Percentiles rank a stretch among this genome's conserved stretches.
phyloP scores from a whole-genome alignment of 2,113 vertebrate species.

The Stigmatopora argus region DNA sequence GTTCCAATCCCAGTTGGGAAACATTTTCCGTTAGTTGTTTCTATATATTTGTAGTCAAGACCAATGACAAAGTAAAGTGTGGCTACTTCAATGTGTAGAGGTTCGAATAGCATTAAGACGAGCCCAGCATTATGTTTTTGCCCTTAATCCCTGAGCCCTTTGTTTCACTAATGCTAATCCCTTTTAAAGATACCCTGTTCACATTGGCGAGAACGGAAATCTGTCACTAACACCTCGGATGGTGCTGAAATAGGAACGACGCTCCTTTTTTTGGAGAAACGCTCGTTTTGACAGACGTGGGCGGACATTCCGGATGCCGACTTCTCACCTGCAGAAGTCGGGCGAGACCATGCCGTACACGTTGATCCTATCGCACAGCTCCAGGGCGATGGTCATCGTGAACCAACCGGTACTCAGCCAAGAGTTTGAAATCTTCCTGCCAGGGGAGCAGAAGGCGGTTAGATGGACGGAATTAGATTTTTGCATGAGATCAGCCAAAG shows the following conservation, averaged over 20 bases:
- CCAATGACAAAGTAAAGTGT: too few species aligned
- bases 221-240: conserved; percentile 13
- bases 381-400: conserved; percentile 96
- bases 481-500: conserved; percentile 20
- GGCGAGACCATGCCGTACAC: conserved; percentile 98
- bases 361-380: conserved; percentile 92
- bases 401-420: conserved; percentile 99
- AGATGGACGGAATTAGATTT: conserved; percentile 19
- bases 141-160: neutral
- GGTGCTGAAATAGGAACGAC: conserved; percentile 14
- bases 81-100: too few species aligned
- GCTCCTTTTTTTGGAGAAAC: neutral
- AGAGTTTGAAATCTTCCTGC: conserved; percentile 94
- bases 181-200: neutral
- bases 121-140: neutral
- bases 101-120: too few species aligned
- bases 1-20: too few species aligned
- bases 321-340: conserved; percentile 98
- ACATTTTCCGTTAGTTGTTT: too few species aligned
- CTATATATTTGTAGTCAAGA: too few species aligned
- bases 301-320: neutral
- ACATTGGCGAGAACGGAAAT: neutral
- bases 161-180: neutral
- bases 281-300: neutral
- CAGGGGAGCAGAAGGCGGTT: conserved; percentile 29